Conservation (phyloP, 2,113 vertebrate genomes). For the Nesogale talazaci region DNA sequence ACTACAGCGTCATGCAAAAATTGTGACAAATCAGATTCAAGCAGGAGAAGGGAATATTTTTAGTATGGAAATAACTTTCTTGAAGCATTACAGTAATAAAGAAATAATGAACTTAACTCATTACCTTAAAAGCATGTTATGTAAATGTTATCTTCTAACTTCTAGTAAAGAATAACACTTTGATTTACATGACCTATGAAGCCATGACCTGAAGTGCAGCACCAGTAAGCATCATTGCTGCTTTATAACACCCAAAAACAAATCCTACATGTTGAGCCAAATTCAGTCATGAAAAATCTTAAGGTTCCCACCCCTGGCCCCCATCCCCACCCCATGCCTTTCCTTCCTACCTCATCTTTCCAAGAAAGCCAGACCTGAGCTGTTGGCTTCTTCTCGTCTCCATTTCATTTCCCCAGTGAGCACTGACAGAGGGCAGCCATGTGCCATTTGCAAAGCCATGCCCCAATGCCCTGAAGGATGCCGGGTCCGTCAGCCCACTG, state of each 20-base stretch:
- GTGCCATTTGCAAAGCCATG: not conserved
- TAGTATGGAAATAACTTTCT: conserved; percentile 77
- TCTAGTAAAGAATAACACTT: conserved; percentile 65
- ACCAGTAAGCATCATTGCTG: conserved; percentile 34
- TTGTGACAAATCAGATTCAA: conserved; percentile 74
- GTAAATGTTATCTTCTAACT: conserved; percentile 61
- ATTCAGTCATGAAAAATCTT: conserved; percentile 4
- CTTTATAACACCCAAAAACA: conserved; percentile 9
- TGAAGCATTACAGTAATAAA: conserved; percentile 72
- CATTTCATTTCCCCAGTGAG: not conserved
- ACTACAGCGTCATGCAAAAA: conserved; percentile 73
- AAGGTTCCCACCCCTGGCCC: too few species aligned
- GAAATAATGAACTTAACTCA: conserved; percentile 76
- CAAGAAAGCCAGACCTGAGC: conserved; percentile 26
- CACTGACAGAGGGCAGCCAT: not conserved
- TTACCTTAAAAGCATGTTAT: conserved; percentile 72
- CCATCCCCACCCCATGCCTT: not conserved
- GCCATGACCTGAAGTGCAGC: conserved; percentile 59
- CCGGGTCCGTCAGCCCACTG: not conserved
- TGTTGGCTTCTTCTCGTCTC: not conserved
- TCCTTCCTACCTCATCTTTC: not conserved
- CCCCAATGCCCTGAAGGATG: not conserved
- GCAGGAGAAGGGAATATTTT: conserved; percentile 66
- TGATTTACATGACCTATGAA: conserved; percentile 59
- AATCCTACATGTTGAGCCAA: not conserved